Base-by-base conservation (phyloP, 1,140 invertebrate species). In the Philotrypesis tridentata region DNA sequence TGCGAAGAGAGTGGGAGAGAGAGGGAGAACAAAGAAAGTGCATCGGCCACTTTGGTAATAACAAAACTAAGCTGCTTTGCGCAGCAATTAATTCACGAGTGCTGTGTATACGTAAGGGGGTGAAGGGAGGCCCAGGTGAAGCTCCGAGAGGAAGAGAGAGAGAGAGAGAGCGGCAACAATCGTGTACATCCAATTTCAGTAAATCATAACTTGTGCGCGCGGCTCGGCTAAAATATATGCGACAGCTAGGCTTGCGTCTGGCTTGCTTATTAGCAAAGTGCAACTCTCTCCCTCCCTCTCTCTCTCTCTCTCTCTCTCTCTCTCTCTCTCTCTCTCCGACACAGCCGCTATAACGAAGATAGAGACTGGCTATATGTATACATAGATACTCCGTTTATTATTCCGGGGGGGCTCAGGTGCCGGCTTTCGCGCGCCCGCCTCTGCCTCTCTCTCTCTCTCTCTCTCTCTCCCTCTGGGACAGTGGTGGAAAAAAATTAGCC, bases 231-330 rank as follows among this genome's bases (percentile, higher is more conserved):
- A 61, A 61, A 72, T 60, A 72, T 60, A 68, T 25, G 27, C 37
- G 75, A 23, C 23, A 71, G 27, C 27, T 43, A 40, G n/a, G 68
- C 14, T 60, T 17, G 48, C 23, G 75, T 14, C 68, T 21, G 76
- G 72, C 60, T 60, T 76, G 55, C 74, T 82, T 82, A 77, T 82
- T 82, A 82, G 65, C 65, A 82, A 72, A 82, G 80, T 82, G 80
- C 79, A 75, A 31, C 40, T 61, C 37, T n/a, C n/a, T n/a, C n/a
- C n/a, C n/a, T n/a, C n/a, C n/a, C n/a, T n/a, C n/a, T n/a, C n/a
- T n/a, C n/a, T n/a, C n/a, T n/a, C n/a, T n/a, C n/a, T n/a, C n/a
- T n/a, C n/a, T n/a, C n/a, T n/a, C n/a, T n/a, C n/a, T n/a, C n/a
- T n/a, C n/a, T n/a, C n/a, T n/a, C n/a, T n/a, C n/a, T n/a, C n/a